Evolutionary conservation across 2,888 invertebrate species (phyloP).

Genomic region (Atherix ibis): DNA sequence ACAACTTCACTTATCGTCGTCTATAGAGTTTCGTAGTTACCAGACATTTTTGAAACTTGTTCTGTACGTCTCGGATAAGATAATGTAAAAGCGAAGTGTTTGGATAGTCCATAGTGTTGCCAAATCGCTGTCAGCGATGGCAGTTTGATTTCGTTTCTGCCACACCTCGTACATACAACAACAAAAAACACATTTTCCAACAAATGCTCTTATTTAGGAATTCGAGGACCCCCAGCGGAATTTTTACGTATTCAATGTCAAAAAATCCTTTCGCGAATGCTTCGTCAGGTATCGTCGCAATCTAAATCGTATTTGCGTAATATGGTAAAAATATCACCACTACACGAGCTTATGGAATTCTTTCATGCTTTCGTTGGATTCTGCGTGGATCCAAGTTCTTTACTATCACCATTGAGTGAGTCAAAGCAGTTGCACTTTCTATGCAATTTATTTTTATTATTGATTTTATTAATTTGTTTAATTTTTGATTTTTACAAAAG

Average conservation of each 20-base stretch:
- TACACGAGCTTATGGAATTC: conserved; percentile 78
- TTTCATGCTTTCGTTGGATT: conserved; percentile 92
- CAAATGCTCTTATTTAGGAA: conserved; percentile 34
- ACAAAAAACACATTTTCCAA: too few relatives aligned
- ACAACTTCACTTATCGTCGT: too few relatives aligned
- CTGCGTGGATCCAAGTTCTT: conserved; percentile 77
- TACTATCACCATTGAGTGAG: conserved; percentile 80
- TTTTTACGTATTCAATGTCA: conserved; percentile 78
- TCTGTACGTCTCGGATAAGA: too few relatives aligned
- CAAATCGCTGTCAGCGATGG: too few relatives aligned
- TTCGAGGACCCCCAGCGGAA: conserved; percentile 75
- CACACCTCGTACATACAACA: too few relatives aligned
- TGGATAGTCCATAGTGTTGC: too few relatives aligned
- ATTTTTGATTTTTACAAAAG: too few relatives aligned
- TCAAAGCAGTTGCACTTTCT: conserved; percentile 15
- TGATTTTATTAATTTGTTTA: too few relatives aligned
- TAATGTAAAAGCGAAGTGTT: too few relatives aligned
- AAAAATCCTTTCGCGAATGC: conserved; percentile 56
- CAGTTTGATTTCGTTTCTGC: too few relatives aligned
- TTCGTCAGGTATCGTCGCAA: conserved; percentile 42
- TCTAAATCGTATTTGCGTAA: conserved; percentile 44
- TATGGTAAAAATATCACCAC: conserved; percentile 59
- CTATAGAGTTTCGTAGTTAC: too few relatives aligned
- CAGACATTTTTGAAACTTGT: too few relatives aligned
- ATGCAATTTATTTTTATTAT: background rate